Evolutionary conservation across 1,140 invertebrate species (phyloP).

Genomic region (Drosophila eugracilis): DNA sequence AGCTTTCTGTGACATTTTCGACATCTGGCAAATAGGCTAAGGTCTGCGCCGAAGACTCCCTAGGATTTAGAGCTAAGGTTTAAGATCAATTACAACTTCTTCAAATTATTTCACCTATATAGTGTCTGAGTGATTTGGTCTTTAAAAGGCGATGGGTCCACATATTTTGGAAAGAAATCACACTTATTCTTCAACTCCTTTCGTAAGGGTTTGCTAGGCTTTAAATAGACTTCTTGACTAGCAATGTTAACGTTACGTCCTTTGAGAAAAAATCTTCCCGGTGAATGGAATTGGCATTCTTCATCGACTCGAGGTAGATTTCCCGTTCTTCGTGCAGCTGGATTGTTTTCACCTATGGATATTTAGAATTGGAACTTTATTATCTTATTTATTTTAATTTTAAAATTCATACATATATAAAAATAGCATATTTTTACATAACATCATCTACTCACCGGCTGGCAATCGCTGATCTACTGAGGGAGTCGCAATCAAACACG

Average conservation of each 20-base stretch:
- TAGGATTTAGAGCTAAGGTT: constrained; percentile 11
- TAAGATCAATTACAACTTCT: rapidly evolving
- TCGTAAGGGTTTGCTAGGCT: constrained; percentile 13
- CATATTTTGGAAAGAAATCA: constrained; percentile 51
- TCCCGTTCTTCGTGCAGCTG: constrained; percentile 12
- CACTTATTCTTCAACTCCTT: constrained; percentile 57
- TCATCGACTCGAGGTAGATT: constrained; percentile 58
- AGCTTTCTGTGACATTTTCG: constrained; percentile 59
- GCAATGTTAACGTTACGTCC: constrained; percentile 10
- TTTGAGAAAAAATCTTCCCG: constrained; percentile 48
- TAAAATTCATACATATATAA: too few species aligned
- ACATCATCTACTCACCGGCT: not conserved
- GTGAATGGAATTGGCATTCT: constrained; percentile 57
- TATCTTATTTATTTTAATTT: too few species aligned
- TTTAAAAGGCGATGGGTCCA: constrained; percentile 35
- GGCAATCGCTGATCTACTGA: not conserved
- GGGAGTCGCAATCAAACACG: constrained; percentile 2
- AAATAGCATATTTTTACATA: too few species aligned
- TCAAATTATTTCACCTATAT: constrained; percentile 49
- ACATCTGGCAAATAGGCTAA: constrained; percentile 88
- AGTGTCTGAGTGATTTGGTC: constrained; percentile 72
- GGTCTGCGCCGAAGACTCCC: constrained; percentile 91
- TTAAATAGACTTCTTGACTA: constrained; percentile 49
- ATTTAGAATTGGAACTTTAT: not conserved
- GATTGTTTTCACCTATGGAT: constrained; percentile 14